phyloP scores from a whole-genome alignment of 2,888 invertebrate genomes.

The Eupithecia subumbrata region DNA sequence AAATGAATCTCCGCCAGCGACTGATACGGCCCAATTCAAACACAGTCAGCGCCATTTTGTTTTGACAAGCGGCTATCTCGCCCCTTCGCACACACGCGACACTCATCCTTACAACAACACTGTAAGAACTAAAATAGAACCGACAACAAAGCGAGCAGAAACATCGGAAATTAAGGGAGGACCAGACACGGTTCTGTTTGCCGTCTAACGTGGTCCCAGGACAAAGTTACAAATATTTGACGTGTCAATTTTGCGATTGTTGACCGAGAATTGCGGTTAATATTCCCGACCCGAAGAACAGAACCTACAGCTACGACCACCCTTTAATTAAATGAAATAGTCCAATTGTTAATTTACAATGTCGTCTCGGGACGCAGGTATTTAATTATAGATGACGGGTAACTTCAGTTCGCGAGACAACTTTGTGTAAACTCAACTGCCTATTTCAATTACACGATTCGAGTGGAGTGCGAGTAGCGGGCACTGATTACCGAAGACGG shows the following conservation, averaged over 20 bases:
- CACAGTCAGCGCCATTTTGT: slow-evolving; percentile 83
- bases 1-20: slow-evolving; percentile 83
- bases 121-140: slow-evolving; percentile 59
- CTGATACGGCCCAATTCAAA: slow-evolving; percentile 84
- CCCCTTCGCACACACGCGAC: slow-evolving; percentile 50
- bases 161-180: slow-evolving; percentile 84
- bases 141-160: slow-evolving; percentile 61
- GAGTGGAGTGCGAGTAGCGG: slow-evolving; percentile 25
- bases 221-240: slow-evolving; percentile 85
- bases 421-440: slow-evolving; percentile 37
- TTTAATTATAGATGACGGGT: slow-evolving; percentile 57
- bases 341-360: slow-evolving; percentile 77
- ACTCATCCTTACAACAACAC: slow-evolving; percentile 57
- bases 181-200: slow-evolving; percentile 84
- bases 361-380: slow-evolving; percentile 57
- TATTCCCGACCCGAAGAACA: slow-evolving; percentile 78
- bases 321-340: slow-evolving; percentile 82
- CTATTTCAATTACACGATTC: slow-evolving; percentile 42
- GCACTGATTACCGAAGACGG: slow-evolving; percentile 41
- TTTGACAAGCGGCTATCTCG: slow-evolving; percentile 81
- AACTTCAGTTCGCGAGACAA: slow-evolving; percentile 41
- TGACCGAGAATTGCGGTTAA: slow-evolving; percentile 84
- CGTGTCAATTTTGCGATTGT: slow-evolving; percentile 85
- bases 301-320: slow-evolving; percentile 72
- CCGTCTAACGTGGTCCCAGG: slow-evolving; percentile 83